Percentiles rank a stretch among this genome's conserved stretches.
These are phyloP conservation scores for Siniperca knerii DNA, from an alignment of 2,113 vertebrate species.

Conservation along the genomic window DNA sequence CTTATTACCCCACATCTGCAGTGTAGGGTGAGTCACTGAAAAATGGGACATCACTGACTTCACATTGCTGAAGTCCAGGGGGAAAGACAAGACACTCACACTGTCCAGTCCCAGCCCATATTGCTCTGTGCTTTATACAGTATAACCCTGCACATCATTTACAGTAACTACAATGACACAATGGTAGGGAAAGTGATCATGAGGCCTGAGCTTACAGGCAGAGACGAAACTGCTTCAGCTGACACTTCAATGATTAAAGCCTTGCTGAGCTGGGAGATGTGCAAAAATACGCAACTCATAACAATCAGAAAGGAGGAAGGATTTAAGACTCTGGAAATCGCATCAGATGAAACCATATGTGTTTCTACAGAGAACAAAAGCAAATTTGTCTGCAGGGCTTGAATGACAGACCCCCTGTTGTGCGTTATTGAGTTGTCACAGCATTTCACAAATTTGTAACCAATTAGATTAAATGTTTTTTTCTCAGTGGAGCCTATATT, in stretches of 20 bases:
- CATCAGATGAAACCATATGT: not conserved
- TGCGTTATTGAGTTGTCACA: not conserved
- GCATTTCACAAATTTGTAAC: conserved; percentile 21
- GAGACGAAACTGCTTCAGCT: conserved; percentile 34
- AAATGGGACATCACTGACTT: conserved; percentile 30
- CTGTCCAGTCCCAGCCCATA: conserved; percentile 8
- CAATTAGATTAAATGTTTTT: not conserved
- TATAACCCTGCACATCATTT: conserved; percentile 37
- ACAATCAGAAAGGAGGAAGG: conserved; percentile 31
- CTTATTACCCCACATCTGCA: conserved; percentile 17
- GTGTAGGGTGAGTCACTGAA: conserved; percentile 36
- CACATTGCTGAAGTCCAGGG: conserved; percentile 7
- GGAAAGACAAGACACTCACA: conserved; percentile 17
- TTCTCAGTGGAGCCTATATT: not conserved
- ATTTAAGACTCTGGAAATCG: conserved; percentile 17
- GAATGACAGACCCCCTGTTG: conserved; percentile 7
- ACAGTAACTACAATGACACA: conserved; percentile 34
- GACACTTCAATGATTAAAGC: conserved; percentile 51
- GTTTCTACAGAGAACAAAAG: not conserved
- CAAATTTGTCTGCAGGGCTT: not conserved
- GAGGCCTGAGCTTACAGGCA: conserved; percentile 33
- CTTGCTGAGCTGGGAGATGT: conserved; percentile 37
- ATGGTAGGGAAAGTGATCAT: conserved; percentile 19
- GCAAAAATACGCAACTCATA: conserved; percentile 11
- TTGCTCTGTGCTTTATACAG: conserved; percentile 28